Conservation (phyloP, 2,888 invertebrate genomes). For the Gari tellinella region DNA sequence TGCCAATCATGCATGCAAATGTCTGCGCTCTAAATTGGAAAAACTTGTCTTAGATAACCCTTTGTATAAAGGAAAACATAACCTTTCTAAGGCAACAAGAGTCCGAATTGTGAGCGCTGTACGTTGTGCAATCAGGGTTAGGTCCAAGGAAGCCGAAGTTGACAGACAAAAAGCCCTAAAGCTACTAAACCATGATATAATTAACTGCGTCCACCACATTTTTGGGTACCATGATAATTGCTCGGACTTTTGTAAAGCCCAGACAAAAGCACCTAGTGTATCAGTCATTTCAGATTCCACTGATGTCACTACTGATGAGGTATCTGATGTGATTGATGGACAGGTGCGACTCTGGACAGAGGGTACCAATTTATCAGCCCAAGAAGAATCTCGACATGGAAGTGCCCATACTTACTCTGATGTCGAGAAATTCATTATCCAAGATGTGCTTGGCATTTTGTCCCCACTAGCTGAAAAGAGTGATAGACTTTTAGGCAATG, state of each 20-base stretch:
- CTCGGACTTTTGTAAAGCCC: too few relatives aligned
- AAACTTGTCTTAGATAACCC: slow-evolving; percentile 35
- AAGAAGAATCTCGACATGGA: too few relatives aligned
- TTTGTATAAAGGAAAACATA: slow-evolving; percentile 30
- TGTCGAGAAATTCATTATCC: too few relatives aligned
- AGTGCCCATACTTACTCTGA: too few relatives aligned
- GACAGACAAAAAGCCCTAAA: slow-evolving; percentile 6
- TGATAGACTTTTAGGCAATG: slow-evolving; percentile 34
- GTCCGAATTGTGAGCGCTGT: slow-evolving; percentile 32
- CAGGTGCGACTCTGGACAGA: neutral
- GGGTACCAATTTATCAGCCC: too few relatives aligned
- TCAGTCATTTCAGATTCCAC: too few relatives aligned
- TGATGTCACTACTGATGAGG: too few relatives aligned
- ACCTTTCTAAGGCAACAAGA: slow-evolving; percentile 23
- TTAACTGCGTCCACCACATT: slow-evolving; percentile 30
- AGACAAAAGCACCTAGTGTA: too few relatives aligned
- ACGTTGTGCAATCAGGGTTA: slow-evolving; percentile 45
- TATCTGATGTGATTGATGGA: too few relatives aligned
- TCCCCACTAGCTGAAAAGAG: slow-evolving; percentile 29
- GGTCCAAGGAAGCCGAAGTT: too few relatives aligned
- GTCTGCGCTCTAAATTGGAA: slow-evolving; percentile 26
- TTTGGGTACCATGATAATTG: slow-evolving; percentile 34
- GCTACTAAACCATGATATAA: slow-evolving; percentile 20
- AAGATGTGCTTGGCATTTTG: too few relatives aligned
- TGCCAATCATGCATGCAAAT: slow-evolving; percentile 45